Conservation (phyloP, 2,797 vertebrate genomes). For the Sparidentex hasta region DNA sequence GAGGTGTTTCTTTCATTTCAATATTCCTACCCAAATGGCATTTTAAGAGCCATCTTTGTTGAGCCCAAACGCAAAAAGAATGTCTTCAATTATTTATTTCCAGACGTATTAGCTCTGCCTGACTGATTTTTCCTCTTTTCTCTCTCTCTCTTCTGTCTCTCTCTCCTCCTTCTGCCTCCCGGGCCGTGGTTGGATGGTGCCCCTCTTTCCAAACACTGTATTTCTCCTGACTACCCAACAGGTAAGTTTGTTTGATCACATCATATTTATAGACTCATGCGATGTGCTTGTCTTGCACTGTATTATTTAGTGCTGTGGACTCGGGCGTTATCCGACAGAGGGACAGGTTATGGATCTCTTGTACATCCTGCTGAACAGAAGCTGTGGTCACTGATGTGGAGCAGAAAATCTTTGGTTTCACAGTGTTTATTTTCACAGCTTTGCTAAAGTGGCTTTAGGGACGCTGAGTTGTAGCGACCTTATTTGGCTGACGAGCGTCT, state of each 20-base stretch:
- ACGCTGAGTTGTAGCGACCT: constrained; percentile 14
- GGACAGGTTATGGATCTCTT: constrained; percentile 29
- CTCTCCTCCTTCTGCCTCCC: constrained; percentile 34
- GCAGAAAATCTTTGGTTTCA: constrained; percentile 47
- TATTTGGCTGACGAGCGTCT: constrained; percentile 45
- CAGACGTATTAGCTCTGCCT: constrained; percentile 57
- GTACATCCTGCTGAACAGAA: constrained; percentile 33
- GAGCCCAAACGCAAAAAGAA: constrained; percentile 44
- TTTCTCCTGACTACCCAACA: constrained; percentile 62
- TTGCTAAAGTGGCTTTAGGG: constrained; percentile 43
- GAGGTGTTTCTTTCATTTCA: constrained; percentile 74
- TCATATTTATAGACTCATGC: constrained; percentile 55
- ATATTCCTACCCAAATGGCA: constrained; percentile 60
- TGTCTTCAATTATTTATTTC: constrained; percentile 72
- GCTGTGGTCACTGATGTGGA: constrained; percentile 45
- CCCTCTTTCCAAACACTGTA: constrained; percentile 30
- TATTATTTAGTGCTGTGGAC: constrained; percentile 51
- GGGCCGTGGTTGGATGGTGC: constrained; percentile 45
- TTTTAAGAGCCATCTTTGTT: constrained; percentile 67
- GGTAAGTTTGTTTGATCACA: constrained; percentile 76
- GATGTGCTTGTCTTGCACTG: background rate
- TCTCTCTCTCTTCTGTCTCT: background rate
- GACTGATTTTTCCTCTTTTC: constrained; percentile 39
- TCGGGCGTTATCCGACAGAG: constrained; percentile 29
- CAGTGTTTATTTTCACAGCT: constrained; percentile 53